Conservation (phyloP, 2,113 vertebrate genomes). For the Chamaetylas fuelleborni region DNA sequence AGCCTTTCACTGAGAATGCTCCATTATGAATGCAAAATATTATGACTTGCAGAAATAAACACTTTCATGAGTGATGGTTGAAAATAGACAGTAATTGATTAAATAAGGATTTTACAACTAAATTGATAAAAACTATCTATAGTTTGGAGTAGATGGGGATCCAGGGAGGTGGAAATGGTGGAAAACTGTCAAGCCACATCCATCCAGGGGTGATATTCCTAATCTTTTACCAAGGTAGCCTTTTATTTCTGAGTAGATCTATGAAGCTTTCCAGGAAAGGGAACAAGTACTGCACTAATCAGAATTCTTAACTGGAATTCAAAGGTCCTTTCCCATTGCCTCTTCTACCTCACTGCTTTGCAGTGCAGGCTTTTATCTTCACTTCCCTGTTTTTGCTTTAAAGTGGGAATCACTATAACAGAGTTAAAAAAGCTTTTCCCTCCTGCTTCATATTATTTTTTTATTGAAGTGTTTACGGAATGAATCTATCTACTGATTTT, state of each 20-base stretch:
- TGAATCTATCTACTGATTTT: background rate
- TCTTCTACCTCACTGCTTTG: background rate
- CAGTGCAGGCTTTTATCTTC: background rate
- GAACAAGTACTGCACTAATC: background rate
- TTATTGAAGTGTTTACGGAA: background rate
- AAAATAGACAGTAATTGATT: background rate
- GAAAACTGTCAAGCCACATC: background rate
- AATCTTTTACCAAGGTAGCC: background rate
- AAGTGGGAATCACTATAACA: background rate
- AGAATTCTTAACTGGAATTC: background rate
- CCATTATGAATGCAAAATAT: background rate
- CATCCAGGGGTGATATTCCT: background rate
- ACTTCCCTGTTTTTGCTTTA: background rate
- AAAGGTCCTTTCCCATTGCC: background rate
- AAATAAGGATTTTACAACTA: background rate
- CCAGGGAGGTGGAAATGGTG: background rate
- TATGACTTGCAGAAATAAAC: background rate
- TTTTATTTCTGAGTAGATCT: background rate
- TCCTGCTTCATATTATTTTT: background rate
- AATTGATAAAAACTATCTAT: background rate
- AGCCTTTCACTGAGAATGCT: background rate
- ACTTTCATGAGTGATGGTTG: background rate
- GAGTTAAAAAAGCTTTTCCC: background rate
- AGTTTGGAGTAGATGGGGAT: background rate
- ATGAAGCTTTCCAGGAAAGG: background rate